These are phyloP conservation scores for Erythrocebus patas DNA, from an alignment of 2,113 vertebrate genomes.

Conservation along the genomic window DNA sequence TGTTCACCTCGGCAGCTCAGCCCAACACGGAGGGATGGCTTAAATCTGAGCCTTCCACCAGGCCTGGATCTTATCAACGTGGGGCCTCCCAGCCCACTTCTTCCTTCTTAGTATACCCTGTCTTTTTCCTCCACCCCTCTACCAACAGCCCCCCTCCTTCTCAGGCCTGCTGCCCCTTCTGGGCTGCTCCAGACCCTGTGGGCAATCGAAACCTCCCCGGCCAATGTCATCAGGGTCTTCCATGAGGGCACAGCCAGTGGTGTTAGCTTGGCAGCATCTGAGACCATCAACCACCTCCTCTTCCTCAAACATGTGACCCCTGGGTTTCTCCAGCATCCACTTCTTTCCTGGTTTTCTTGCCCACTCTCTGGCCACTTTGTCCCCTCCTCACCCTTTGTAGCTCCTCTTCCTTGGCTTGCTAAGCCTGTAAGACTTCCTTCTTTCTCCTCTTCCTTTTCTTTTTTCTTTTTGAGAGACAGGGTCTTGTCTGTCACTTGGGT, in stretches of 20 bases:
- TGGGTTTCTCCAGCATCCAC: background rate
- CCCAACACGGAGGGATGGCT: constrained; percentile 15
- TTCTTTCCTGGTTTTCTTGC: background rate
- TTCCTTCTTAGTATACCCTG: background rate
- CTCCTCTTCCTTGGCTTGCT: background rate
- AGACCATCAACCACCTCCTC: background rate
- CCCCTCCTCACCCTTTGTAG: background rate
- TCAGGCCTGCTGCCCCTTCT: background rate
- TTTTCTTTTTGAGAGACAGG: too few species aligned
- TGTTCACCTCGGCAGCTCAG: constrained; percentile 23
- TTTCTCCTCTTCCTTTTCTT: background rate
- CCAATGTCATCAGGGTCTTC: too few species aligned
- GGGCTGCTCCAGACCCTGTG: background rate
- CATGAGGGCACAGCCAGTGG: background rate
- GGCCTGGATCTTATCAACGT: background rate
- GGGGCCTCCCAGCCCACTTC: background rate
- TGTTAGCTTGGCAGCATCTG: background rate
- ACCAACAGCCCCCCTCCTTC: background rate
- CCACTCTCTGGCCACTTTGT: background rate
- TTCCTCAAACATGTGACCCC: background rate
- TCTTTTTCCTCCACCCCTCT: background rate
- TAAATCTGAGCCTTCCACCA: background rate
- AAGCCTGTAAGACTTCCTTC: background rate
- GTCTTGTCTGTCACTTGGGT: too few species aligned
- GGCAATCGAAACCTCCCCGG: background rate